Conservation (phyloP, 2,888 invertebrate genomes). For the Scrobipalpa atriplicella region DNA sequence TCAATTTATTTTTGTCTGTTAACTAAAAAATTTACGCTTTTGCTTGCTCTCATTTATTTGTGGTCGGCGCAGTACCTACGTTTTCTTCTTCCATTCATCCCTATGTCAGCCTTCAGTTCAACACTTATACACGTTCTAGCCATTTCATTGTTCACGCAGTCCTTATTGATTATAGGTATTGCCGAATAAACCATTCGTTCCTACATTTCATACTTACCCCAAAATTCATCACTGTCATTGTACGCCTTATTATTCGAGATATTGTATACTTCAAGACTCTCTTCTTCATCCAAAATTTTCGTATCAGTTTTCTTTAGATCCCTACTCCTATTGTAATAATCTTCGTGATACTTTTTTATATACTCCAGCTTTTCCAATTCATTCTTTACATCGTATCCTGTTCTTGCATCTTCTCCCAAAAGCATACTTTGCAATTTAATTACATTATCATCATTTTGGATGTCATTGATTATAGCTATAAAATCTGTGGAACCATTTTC, state of each 20-base stretch:
- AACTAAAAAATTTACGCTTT: too few species aligned
- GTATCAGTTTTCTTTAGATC: too few species aligned
- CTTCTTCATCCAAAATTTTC: not conserved
- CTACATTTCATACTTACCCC: not conserved
- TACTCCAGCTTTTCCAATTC: not conserved
- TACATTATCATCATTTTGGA: conserved; percentile 10
- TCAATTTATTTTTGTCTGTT: too few species aligned
- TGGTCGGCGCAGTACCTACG: too few species aligned
- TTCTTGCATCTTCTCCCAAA: not conserved
- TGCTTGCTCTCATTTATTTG: too few species aligned
- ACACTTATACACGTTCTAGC: too few species aligned
- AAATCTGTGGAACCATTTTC: conserved; percentile 39
- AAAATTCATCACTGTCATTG: not conserved
- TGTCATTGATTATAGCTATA: conserved; percentile 22
- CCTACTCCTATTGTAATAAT: too few species aligned
- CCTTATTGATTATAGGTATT: too few species aligned
- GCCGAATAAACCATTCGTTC: too few species aligned
- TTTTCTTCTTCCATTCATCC: too few species aligned
- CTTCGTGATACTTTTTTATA: not conserved
- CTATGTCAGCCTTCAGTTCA: too few species aligned
- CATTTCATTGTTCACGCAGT: too few species aligned
- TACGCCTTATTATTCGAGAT: not conserved
- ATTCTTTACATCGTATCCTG: conserved; percentile 10
- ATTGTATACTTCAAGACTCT: not conserved
- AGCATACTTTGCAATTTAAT: not conserved